Evolutionary conservation across 2,888 invertebrate genomes (phyloP).

Genomic region (Clusia tigrina): DNA sequence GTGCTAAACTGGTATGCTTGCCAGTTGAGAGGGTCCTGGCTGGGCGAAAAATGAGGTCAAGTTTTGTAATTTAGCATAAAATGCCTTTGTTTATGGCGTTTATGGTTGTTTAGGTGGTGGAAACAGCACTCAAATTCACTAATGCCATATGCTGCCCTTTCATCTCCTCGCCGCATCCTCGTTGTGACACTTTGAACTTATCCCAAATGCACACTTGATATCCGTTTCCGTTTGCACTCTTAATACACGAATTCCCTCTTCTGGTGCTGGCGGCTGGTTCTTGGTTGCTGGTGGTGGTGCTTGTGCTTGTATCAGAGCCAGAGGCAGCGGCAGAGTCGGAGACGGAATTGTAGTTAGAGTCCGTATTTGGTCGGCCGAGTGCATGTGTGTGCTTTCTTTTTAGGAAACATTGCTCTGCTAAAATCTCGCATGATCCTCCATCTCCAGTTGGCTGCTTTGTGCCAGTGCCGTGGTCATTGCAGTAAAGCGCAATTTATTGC

Average conservation of each 20-base stretch:
- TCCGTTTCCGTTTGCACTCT: conserved; percentile 18
- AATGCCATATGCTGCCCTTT: not conserved
- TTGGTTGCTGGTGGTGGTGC: no score
- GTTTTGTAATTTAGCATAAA: conserved; percentile 3
- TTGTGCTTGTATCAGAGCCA: not conserved
- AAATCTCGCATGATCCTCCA: not conserved
- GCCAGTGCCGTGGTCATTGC: not conserved
- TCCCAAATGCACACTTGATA: conserved; percentile 13
- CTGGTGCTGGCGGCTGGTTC: not conserved
- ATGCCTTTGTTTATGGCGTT: not conserved
- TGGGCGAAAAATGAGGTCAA: not conserved
- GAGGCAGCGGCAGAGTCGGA: no score
- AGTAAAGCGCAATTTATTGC: conserved; percentile 52
- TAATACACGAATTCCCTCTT: not conserved
- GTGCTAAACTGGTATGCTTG: no score
- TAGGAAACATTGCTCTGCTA: not conserved
- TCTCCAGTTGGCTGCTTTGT: not conserved
- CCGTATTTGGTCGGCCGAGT: not conserved
- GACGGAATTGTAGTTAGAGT: no score
- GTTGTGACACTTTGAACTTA: conserved; percentile 21
- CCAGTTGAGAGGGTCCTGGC: not conserved
- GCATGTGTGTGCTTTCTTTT: not conserved
- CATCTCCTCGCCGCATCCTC: not conserved
- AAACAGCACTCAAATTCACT: conserved; percentile 6
- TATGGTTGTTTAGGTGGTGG: not conserved